Base-by-base conservation (phyloP, 2,113 vertebrate genomes). In the Trinectes maculatus region DNA sequence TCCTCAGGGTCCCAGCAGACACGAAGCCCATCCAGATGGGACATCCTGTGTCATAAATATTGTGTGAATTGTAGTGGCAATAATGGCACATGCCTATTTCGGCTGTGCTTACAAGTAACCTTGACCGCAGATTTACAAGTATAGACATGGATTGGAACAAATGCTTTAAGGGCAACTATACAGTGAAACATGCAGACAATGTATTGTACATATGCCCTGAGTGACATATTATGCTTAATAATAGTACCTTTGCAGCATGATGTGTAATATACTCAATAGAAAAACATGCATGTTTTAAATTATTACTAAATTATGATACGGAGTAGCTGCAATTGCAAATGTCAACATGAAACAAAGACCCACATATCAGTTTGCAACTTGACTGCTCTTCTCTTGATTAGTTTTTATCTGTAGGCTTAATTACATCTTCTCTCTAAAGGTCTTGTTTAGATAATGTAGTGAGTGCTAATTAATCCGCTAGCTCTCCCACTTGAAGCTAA, bases 41-140 rank as follows among this genome's bases (percentile, higher is more conserved):
- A 80, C 85, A 84, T 89, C 83, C 85, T 81, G 79, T 71, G 68
- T 85, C 81, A 87, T 88, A 89, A 87, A 91, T 89, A 88, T 69
- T 80, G 70, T 73, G 77, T 79, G 81, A 85, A 89, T 79, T 77
- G 74, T 62, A 31, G 40, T 63, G 49, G 67, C 68, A 74, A 71
- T 76, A 85, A 66, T 55, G 47, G 60, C 71, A 73, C 83, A 77
- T 78, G 79, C 73, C 76, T 71, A 53, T 71, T 73, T 79, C 57
- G 74, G 65, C 74, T 37, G 36, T 34, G 56, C 64, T 49, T 63
- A 54, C 18, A 15, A 37, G 59, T 67, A 84, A 85, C 87, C 84
- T 83, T 85, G 84, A 83, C 66, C 0, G 19, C 8, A 31, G 75
- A 84, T 84, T 85, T 80, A 75, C 74, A 79, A 70, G 67, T 49